Evolutionary conservation across 2,113 vertebrate genomes (phyloP), one percentile per base, ranked within the genome.

Genomic region (Mystacornis crossleyi): DNA sequence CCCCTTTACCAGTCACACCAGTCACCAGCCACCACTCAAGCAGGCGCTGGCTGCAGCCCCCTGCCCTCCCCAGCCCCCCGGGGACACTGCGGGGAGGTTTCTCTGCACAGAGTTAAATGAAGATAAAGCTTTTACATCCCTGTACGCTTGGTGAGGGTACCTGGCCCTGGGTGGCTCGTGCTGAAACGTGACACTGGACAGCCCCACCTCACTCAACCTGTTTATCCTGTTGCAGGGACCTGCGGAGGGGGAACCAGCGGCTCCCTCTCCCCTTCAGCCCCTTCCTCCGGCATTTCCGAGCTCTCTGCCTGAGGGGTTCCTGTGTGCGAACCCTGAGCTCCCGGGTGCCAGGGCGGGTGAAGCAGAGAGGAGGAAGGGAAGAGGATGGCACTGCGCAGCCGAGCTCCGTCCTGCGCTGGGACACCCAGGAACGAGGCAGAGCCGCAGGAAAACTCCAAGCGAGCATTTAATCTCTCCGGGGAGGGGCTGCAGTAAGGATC

Each of bases 171-270:
- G 3, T 36, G 70, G n/a, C 74, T 82, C 19, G 14, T 84, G 84
- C 79, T 91, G 95, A 91, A 95, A 94, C 0, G 18, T 50, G 95
- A 95, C 74, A n/a, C 88, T 53, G 70, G 48, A 12, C 58, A 92
- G 74, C 70, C 28, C 26, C 82, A 53, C 54, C 91, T 90, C 38
- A 33, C 94, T 34, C 81, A 88, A 92, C 95, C 82, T n/a, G 88
- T 92, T 92, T 3, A 0, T 87, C 88, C 70, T 79, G 92, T 61
- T 64, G 26, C 73, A 31, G 85, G 57, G 69, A 87, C 57, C 43
- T 47, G 70, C 1, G 0, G 4, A 19, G 21, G 21, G 18, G 61
- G 24, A 28, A 34, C 40, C 79, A 33, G 71, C 54, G 26, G 85
- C 66, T 95, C 85, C 51, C 18, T 53, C 18, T 65, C n/a, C 54